Base-by-base conservation (phyloP, 2,113 vertebrate genomes). In the Vireo altiloquus region DNA sequence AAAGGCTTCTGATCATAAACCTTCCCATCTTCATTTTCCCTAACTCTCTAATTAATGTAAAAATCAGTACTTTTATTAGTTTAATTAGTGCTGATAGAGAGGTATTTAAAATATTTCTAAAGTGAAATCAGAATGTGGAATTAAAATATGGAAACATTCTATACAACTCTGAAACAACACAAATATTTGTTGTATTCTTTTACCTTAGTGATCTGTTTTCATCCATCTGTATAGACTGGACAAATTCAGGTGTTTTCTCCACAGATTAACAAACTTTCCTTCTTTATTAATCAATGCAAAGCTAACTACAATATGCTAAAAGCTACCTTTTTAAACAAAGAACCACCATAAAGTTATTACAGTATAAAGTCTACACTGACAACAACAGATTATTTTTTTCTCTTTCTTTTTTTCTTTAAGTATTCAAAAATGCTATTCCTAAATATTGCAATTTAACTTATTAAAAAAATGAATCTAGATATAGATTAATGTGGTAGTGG, bases 241-340 rank as follows among this genome's bases (percentile, higher is more conserved):
- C 33, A 92, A 94, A 96, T 93, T 30, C 70, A 95, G 50, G 39
- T 89, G 88, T 77, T 92, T 92, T 89, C 82, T 87, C 25, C 74
- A 39, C 25, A 94, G 60, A 93, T 50, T 52, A 74, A 68, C 7
- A 35, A 92, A 93, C 91, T 97, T 96, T 89, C 47, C 27, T 85
- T 83, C 95, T 68, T 93, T 52, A 96, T 93, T 95, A 84, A 77
- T 81, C 35, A 46, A 27, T 85, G 25, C 44, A 95, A 83, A 82
- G 56, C 49, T 68, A 76, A 33, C 15, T 37, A 35, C 16, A 50
- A 53, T 78, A 49, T 96, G 56, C 53, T 80, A 71, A 96, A 96
- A 87, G 53, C 88, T 90, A 61, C 28, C 84, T 94, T 96, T 95
- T 88, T 89, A 93, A 97, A 96, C 90, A 90, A 87, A 80, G 56